Base-by-base conservation (phyloP, 2,797 vertebrate genomes). In the Pipistrellus pipistrellus region DNA sequence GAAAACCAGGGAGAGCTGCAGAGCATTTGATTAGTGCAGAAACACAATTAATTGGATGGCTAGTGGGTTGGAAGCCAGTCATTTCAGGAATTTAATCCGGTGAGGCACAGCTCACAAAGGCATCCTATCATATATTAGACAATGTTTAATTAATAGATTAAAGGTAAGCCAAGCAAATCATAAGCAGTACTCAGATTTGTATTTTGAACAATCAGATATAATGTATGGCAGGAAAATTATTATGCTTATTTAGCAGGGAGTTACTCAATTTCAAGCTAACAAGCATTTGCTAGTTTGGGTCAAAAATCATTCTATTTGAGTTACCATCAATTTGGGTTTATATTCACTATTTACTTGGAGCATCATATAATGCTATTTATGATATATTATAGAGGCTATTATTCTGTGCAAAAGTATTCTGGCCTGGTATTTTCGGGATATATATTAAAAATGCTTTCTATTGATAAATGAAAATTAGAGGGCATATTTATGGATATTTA, bases 41-140 rank as follows among this genome's bases (percentile, higher is more conserved):
- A 96, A 97, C 91, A 62, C 81, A 97, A 98, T 97, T 96, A 97
- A 91, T 86, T 97, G 85, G 94, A 95, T 96, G 87, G 82, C 77
- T 96, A 93, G 77, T 68, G 90, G 38, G 81, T 96, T 91, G 71
- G 95, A 89, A 96, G 77, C 81, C 83, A 96, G 90, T 96, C 95
- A 94, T 96, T 96, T 95, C 57, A 93, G 83, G 18, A 72, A 85
- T 90, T 91, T 88, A 90, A 96, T 85, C 69, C 57, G 96, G 21
- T 75, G 3, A 59, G 64, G 64, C 44, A 94, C 96, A 96, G 66
- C 82, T 88, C 53, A 59, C 72, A 93, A 95, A 91, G 96, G 27
- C 53, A 89, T 59, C 27, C 20, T 73, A 68, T 73, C 55, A 90
- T 66, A 88, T 87, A 92, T 78, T 72, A 94, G 69, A 91, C 75